These are phyloP conservation scores for Hippoglossus hippoglossus DNA, from an alignment of 2,797 vertebrate species.

Conservation along the genomic window DNA sequence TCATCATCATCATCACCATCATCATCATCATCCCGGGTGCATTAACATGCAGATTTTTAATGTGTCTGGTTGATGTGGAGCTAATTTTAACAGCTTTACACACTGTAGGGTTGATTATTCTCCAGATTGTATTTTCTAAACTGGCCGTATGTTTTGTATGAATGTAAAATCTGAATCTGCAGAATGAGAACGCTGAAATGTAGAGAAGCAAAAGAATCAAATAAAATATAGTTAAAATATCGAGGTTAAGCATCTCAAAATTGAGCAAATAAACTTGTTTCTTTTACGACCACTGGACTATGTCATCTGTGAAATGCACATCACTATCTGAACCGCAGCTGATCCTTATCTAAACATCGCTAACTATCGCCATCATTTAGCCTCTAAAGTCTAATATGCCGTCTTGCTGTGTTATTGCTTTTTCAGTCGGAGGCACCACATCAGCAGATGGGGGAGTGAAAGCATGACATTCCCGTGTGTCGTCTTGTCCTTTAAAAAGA, in stretches of 20 bases:
- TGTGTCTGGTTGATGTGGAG: too few species aligned
- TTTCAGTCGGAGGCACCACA: slow-evolving; percentile 50
- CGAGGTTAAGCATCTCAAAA: neutral
- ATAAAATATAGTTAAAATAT: neutral
- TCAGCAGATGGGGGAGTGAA: slow-evolving; percentile 44
- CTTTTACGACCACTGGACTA: neutral
- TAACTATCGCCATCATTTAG: slow-evolving; percentile 35
- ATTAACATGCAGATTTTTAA: too few species aligned
- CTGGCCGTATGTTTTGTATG: neutral
- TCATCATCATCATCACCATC: too few species aligned
- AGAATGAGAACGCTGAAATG: neutral
- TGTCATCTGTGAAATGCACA: slow-evolving; percentile 14
- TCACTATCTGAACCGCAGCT: slow-evolving; percentile 35
- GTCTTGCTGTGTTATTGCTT: slow-evolving; percentile 39
- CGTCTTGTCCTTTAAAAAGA: slow-evolving; percentile 64
- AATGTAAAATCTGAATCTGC: neutral
- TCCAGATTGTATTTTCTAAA: neutral
- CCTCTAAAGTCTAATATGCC: slow-evolving; percentile 36
- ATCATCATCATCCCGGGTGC: too few species aligned
- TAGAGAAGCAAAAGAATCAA: neutral
- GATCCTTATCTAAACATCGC: slow-evolving; percentile 36
- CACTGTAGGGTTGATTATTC: neutral
- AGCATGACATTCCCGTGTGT: slow-evolving; percentile 58
- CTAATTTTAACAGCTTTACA: too few species aligned
- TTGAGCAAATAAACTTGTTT: neutral